These are phyloP conservation scores for Muscicapa comitata DNA, from an alignment of 2,797 vertebrate species.

Conservation along the genomic window DNA sequence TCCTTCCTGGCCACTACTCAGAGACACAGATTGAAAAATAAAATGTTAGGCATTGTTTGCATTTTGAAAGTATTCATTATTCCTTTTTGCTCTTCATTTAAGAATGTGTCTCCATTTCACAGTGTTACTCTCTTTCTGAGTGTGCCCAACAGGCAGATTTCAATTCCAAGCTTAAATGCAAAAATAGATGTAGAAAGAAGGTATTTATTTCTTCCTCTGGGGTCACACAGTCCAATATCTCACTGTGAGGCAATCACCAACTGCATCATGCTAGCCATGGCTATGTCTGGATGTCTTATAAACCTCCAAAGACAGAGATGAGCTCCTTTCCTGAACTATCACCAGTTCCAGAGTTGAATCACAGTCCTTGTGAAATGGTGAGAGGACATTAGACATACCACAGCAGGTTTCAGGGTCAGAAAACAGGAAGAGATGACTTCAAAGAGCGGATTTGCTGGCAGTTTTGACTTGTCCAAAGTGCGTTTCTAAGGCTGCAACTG, in stretches of 20 bases:
- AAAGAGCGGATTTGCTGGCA: background rate
- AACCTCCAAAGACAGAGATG: background rate
- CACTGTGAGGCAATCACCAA: background rate
- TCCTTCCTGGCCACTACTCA: background rate
- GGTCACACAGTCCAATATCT: background rate
- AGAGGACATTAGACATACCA: accelerated
- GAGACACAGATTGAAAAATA: background rate
- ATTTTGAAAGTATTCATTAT: background rate
- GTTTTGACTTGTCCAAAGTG: background rate
- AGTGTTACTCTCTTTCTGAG: background rate
- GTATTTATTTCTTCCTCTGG: background rate
- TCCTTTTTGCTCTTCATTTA: background rate
- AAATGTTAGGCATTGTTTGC: background rate
- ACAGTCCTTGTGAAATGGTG: background rate
- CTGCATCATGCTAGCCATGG: background rate
- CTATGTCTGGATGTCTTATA: background rate
- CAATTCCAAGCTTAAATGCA: background rate
- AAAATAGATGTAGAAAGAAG: background rate
- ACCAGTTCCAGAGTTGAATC: background rate
- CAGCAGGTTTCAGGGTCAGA: background rate
- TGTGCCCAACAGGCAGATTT: background rate
- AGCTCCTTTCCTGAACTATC: background rate
- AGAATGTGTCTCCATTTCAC: background rate
- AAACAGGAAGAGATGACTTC: background rate
- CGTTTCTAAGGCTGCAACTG: background rate